A percentile compares a stretch with the other conserved stretches of the same genome.
Evolutionary conservation across 2,888 invertebrate genomes (phyloP).

Genomic region (Cosmia trapezina): DNA sequence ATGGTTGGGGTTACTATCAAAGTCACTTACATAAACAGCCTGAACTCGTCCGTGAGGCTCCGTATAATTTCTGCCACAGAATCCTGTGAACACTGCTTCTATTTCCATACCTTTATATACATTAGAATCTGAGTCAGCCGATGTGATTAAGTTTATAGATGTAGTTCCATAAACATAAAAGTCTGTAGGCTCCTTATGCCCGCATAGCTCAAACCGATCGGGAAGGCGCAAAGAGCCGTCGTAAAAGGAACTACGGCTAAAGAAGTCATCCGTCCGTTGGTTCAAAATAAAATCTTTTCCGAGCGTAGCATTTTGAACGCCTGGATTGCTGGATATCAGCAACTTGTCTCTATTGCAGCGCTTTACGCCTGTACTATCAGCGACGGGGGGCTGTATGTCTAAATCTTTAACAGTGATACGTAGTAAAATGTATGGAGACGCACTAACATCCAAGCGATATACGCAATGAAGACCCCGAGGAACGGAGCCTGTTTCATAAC

Average conservation of each 20-base stretch:
- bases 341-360: conserved; percentile 81
- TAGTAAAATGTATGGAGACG: conserved; percentile 61
- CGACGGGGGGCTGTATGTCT: conserved; percentile 74
- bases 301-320: conserved; percentile 69
- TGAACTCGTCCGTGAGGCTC: conserved; percentile 93
- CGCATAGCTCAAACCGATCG: conserved; percentile 74
- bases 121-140: conserved; percentile 70
- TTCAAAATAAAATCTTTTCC: conserved; percentile 78
- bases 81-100: conserved; percentile 89
- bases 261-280: conserved; percentile 68
- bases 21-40: conserved; percentile 66
- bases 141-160: conserved; percentile 76
- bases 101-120: conserved; percentile 92
- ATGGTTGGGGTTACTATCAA: not conserved
- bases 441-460: conserved; percentile 72
- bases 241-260: conserved; percentile 69
- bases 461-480: conserved; percentile 81
- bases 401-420: conserved; percentile 75
- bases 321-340: conserved; percentile 71
- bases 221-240: conserved; percentile 61
- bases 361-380: conserved; percentile 59
- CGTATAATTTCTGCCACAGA: conserved; percentile 92
- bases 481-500: conserved; percentile 75
- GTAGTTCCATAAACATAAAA: conserved; percentile 76
- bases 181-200: conserved; percentile 74